Conservation (phyloP, 2,113 vertebrate species). For the Anseranas semipalmata region DNA sequence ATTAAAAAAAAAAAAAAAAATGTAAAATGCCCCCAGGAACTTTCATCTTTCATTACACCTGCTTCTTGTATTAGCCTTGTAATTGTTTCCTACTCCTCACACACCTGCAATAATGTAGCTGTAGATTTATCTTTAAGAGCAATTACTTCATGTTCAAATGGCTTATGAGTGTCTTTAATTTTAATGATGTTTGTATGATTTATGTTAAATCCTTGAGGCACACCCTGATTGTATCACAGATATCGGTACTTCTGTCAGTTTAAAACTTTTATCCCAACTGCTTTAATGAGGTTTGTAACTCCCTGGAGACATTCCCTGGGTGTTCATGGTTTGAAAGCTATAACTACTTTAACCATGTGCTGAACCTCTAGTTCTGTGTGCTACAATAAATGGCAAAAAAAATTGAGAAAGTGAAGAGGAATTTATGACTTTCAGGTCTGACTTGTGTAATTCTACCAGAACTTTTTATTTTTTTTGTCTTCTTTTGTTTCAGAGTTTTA, state of each 20-base stretch:
- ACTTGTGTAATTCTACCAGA: background rate
- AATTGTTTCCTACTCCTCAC: background rate
- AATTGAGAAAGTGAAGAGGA: background rate
- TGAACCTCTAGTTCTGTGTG: background rate
- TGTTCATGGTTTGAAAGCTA: background rate
- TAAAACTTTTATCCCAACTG: background rate
- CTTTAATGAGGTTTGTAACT: background rate
- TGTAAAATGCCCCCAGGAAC: accelerated
- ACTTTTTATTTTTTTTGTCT: background rate
- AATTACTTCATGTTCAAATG: background rate
- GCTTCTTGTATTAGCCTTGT: background rate
- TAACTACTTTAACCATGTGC: background rate
- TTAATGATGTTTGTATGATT: background rate
- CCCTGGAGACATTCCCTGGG: background rate
- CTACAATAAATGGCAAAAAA: background rate
- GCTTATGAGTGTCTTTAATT: background rate
- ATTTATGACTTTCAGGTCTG: background rate
- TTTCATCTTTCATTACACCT: accelerated
- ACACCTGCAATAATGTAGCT: background rate
- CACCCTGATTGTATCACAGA: background rate
- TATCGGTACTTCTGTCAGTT: background rate
- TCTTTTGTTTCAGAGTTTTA: background rate
- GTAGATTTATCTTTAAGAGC: background rate
- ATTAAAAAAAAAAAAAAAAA: background rate
- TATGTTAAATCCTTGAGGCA: background rate